These are phyloP conservation scores for Glossosoma conforme DNA, from an alignment of 1,140 invertebrate genomes.

Conservation along the genomic window DNA sequence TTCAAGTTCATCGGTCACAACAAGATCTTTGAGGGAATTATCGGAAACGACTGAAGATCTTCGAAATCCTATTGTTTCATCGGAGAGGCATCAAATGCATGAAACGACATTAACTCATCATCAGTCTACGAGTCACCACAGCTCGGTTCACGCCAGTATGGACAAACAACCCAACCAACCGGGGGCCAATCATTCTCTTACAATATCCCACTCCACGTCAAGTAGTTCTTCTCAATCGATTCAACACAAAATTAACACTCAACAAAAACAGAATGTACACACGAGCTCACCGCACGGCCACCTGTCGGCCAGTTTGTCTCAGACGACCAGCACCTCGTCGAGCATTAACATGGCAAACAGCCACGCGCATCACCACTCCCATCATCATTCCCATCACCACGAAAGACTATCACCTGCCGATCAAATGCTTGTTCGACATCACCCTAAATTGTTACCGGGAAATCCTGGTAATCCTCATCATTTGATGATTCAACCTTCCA, in stretches of 20 bases:
- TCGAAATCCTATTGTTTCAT: constrained; percentile 41
- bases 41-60: constrained; percentile 50
- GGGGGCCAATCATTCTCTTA: constrained; percentile 54
- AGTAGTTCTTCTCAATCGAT: constrained; percentile 58
- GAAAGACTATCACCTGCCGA: constrained; percentile 50
- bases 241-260: constrained; percentile 55
- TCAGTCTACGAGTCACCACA: constrained; percentile 58
- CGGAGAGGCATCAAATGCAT: constrained; percentile 54
- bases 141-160: constrained; percentile 57
- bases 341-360: constrained; percentile 48
- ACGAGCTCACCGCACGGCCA: constrained; percentile 51
- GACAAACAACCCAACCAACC: constrained; percentile 54
- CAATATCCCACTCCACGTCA: constrained; percentile 60
- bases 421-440: constrained; percentile 50
- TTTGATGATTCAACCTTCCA: constrained; percentile 58
- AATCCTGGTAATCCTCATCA: constrained; percentile 57
- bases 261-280: constrained; percentile 46
- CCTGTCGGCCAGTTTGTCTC: constrained; percentile 48
- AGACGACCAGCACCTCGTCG: constrained; percentile 46
- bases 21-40: constrained; percentile 54
- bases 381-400: constrained; percentile 52
- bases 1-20: constrained; percentile 57
- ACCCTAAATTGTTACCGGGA: constrained; percentile 50
- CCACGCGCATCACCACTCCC: constrained; percentile 52
- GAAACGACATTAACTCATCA: constrained; percentile 59